These are phyloP conservation scores for Listronotus oregonensis DNA, from an alignment of 1,140 invertebrate genomes.

Conservation along the genomic window DNA sequence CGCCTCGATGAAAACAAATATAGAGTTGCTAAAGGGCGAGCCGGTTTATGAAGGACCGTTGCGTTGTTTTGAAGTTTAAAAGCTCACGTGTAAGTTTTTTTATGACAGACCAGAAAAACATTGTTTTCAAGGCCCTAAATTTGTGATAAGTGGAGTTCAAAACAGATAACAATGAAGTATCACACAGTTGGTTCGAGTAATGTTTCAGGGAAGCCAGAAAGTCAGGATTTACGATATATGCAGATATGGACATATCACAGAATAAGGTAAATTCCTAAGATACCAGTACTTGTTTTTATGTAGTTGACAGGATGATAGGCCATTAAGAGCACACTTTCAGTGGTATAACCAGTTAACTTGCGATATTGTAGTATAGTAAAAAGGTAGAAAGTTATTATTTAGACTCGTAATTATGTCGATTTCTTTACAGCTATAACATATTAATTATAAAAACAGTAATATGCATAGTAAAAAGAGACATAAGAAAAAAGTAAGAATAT, in stretches of 20 bases:
- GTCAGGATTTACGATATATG: slow-evolving; percentile 19
- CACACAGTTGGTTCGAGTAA: slow-evolving; percentile 14
- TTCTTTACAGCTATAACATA: no score
- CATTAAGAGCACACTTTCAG: slow-evolving; percentile 16
- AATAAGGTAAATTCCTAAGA: slow-evolving; percentile 13
- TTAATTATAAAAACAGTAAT: no score
- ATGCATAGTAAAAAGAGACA: no score
- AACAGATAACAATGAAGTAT: slow-evolving; percentile 10
- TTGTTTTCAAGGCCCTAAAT: background rate
- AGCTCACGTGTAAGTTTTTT: background rate
- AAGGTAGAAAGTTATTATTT: no score
- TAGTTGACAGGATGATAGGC: background rate
- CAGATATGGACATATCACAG: slow-evolving; percentile 20
- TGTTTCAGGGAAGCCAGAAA: slow-evolving; percentile 7
- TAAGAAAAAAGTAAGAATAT: no score
- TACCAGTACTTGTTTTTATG: slow-evolving; percentile 4
- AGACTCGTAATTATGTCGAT: no score
- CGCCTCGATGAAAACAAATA: background rate
- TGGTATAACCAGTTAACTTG: no score
- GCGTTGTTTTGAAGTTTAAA: background rate
- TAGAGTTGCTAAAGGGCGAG: background rate
- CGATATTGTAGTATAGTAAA: no score
- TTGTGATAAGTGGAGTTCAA: background rate
- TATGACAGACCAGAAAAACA: background rate
- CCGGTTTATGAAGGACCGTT: background rate